Evolutionary conservation across 2,888 invertebrate species (phyloP).

Genomic region (Tenthredo livida): DNA sequence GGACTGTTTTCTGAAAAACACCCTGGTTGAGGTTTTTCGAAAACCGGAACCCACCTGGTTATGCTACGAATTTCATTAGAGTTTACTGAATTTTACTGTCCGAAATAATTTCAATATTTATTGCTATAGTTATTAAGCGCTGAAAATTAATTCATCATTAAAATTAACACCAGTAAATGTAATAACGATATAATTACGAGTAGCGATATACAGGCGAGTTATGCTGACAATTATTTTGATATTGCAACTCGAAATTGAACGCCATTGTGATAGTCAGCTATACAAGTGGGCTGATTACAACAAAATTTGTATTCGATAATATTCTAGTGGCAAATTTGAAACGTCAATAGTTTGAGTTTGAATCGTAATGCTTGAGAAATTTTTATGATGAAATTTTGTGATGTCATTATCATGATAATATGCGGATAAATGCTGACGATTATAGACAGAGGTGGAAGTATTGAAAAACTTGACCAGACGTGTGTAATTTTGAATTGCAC

Average conservation of each 20-base stretch:
- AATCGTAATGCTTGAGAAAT: neutral
- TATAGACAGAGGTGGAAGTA: neutral
- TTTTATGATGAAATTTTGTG: no score
- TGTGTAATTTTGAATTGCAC: neutral
- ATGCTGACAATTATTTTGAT: neutral
- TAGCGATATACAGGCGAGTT: neutral
- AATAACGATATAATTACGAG: neutral
- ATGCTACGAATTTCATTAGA: neutral
- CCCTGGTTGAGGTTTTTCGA: neutral
- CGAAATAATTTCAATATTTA: neutral
- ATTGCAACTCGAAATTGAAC: neutral
- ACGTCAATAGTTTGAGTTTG: neutral
- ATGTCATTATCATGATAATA: no score
- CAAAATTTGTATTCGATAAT: neutral
- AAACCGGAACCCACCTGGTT: neutral
- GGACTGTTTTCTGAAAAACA: neutral
- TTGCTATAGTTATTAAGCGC: neutral
- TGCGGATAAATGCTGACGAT: neutral
- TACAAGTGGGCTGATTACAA: neutral
- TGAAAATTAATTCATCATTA: neutral
- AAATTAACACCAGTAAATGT: neutral
- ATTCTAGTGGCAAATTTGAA: neutral
- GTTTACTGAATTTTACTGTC: neutral
- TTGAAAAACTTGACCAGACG: neutral
- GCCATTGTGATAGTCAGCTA: no score